Conservation (phyloP, 2,797 vertebrate genomes). For the Bucorvus abyssinicus region DNA sequence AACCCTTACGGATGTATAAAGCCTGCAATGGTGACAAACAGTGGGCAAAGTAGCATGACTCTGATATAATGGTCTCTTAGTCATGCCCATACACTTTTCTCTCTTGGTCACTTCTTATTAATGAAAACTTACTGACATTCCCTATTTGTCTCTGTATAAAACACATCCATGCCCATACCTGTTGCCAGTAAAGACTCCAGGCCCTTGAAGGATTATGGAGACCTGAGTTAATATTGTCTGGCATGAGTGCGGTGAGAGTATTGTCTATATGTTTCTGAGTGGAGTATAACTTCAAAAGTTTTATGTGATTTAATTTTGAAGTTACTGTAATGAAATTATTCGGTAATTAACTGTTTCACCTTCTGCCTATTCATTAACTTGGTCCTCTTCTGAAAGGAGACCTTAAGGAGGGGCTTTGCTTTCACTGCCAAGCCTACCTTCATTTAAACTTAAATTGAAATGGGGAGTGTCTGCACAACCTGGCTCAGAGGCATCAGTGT, state of each 20-base stretch:
- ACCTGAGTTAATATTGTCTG: neutral
- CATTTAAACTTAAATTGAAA: neutral
- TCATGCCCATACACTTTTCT: neutral
- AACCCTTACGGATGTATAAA: neutral
- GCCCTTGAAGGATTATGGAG: neutral
- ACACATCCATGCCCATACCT: neutral
- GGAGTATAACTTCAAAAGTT: constrained; percentile 18
- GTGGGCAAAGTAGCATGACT: neutral
- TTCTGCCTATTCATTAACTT: neutral
- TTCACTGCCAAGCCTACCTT: neutral
- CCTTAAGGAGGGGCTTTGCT: neutral
- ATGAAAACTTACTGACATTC: neutral
- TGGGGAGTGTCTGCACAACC: neutral
- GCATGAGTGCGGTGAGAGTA: neutral
- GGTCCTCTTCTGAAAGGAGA: neutral
- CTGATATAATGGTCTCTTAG: neutral
- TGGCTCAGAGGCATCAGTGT: neutral
- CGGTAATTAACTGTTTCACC: neutral
- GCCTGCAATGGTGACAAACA: neutral
- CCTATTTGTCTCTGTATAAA: neutral
- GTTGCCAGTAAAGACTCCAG: neutral
- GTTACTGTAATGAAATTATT: neutral
- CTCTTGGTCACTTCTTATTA: neutral
- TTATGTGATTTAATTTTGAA: neutral
- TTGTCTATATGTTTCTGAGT: neutral